Conservation (phyloP, 2,113 vertebrate species). For the Pyrgilauda ruficollis region DNA sequence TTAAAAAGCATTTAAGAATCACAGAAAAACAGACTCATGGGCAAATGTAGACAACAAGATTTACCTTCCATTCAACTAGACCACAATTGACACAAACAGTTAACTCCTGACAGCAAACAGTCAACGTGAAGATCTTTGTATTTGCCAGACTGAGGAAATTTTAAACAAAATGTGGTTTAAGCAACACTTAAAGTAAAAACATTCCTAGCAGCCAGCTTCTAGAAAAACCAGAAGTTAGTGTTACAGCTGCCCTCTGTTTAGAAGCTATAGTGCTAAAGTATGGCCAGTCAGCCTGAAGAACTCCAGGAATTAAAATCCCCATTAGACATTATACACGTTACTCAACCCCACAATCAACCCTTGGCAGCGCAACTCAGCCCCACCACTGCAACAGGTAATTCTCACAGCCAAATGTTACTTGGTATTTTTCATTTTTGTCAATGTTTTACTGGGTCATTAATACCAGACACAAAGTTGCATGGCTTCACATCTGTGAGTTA, state of each 20-base stretch:
- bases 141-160: background rate
- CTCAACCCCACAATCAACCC: background rate
- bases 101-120: background rate
- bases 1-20: background rate
- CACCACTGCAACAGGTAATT: background rate
- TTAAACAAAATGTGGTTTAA: background rate
- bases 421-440: background rate
- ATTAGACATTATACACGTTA: rapidly evolving
- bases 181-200: background rate
- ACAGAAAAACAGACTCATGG: background rate
- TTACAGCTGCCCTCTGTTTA: background rate
- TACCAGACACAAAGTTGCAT: background rate
- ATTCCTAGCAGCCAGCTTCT: background rate
- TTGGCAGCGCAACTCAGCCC: background rate
- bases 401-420: background rate
- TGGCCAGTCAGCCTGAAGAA: background rate
- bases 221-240: background rate
- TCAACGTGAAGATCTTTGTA: background rate
- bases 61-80: background rate
- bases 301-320: background rate
- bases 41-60: background rate
- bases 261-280: background rate
- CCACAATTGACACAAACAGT: background rate
- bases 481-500: background rate
- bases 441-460: background rate